Percentiles rank a stretch among this genome's conserved stretches.
Conservation (phyloP, 1,140 invertebrate species). For the Samia ricini region DNA sequence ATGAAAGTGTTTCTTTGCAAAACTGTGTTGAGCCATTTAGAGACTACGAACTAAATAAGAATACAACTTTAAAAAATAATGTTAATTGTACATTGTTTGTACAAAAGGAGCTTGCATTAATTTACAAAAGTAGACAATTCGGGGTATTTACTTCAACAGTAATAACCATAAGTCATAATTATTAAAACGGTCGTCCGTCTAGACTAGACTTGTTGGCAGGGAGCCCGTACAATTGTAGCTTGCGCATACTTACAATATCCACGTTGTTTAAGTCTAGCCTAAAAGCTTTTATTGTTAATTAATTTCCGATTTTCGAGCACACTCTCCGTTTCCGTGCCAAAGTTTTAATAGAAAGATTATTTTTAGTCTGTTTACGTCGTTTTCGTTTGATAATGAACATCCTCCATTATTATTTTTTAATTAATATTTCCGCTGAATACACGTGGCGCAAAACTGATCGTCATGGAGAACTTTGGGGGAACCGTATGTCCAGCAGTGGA, state of each 20-base stretch:
- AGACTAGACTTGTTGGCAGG: conserved; percentile 51
- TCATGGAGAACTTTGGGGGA: no score
- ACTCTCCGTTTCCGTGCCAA: conserved; percentile 9
- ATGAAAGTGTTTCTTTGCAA: background rate
- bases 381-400: background rate
- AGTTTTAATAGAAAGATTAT: background rate
- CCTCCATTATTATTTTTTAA: no score
- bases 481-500: no score
- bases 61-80: background rate
- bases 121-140: conserved; percentile 16
- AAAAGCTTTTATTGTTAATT: conserved; percentile 60
- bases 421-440: no score
- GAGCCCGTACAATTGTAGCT: conserved; percentile 47
- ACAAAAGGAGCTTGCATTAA: conserved; percentile 16
- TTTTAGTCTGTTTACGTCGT: no score
- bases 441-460: no score
- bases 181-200: conserved; percentile 46
- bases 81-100: conserved; percentile 9
- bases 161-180: conserved; percentile 39
- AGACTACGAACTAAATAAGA: background rate
- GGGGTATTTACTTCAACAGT: conserved; percentile 10
- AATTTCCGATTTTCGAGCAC: conserved; percentile 67
- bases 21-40: background rate
- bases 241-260: conserved; percentile 59
- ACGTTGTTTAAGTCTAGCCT: conserved; percentile 41